Evolutionary conservation across 2,797 vertebrate species (phyloP).

Genomic region (Holocentrus rufus): DNA sequence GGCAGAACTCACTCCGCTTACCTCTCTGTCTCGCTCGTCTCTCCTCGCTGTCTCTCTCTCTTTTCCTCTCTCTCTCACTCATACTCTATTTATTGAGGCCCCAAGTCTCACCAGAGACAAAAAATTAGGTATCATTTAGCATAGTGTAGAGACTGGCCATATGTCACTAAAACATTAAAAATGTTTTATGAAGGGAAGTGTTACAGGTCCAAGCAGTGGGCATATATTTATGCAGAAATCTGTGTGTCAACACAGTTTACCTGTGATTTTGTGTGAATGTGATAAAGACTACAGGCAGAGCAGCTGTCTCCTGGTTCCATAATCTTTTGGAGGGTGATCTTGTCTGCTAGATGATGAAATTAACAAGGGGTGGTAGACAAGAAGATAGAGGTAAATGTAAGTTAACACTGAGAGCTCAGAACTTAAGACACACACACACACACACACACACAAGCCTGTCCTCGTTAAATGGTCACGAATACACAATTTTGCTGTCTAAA

Average conservation of each 20-base stretch:
- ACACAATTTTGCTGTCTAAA: constrained; percentile 15
- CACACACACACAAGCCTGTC: constrained; percentile 26
- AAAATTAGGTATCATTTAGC: constrained; percentile 70
- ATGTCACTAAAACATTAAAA: constrained; percentile 68
- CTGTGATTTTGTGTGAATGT: constrained; percentile 41
- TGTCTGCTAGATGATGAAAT: background rate
- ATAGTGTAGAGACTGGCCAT: constrained; percentile 67
- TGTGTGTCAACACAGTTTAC: constrained; percentile 33
- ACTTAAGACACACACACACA: background rate
- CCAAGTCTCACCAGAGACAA: constrained; percentile 68
- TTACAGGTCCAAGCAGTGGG: constrained; percentile 74
- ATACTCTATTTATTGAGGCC: constrained; percentile 75
- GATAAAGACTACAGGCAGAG: constrained; percentile 38
- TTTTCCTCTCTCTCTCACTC: constrained; percentile 25
- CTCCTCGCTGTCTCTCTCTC: constrained; percentile 16
- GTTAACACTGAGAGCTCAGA: constrained; percentile 2
- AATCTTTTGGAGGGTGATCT: constrained; percentile 18
- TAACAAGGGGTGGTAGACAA: background rate
- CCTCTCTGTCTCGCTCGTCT: constrained; percentile 22
- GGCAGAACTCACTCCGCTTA: constrained; percentile 67
- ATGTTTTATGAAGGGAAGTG: constrained; percentile 78
- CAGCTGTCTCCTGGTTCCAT: constrained; percentile 7
- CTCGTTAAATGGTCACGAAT: constrained; percentile 16
- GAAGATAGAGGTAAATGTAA: constrained; percentile 2
- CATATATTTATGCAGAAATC: constrained; percentile 30